Base-by-base conservation (phyloP, 2,888 invertebrate genomes). In the Diaperis boleti region DNA sequence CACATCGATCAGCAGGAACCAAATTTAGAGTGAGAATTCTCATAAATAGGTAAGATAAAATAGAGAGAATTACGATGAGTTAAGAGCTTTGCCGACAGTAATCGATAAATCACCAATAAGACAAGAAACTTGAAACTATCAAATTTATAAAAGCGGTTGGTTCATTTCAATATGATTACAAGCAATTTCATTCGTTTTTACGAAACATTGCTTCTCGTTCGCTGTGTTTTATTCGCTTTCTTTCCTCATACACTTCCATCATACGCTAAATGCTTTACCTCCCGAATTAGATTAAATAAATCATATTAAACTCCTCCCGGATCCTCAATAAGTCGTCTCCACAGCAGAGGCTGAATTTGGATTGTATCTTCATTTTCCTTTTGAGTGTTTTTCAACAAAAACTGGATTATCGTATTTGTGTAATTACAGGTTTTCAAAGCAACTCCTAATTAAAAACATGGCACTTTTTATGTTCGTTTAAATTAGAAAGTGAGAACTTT, bases 321-420 rank as follows among this genome's bases (percentile, higher is more conserved):
- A 42, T n/a, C n/a, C n/a, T n/a, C n/a, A n/a, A n/a, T n/a, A n/a
- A n/a, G n/a, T n/a, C n/a, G n/a, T n/a, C n/a, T n/a, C 41, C 41
- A 10, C 41, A 18, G 41, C 18, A 26, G 44, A 13, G 11, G n/a
- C 7, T 44, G 8, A 26, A 44, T 42, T 42, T 42, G 10, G 42
- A 42, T 44, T 44, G 13, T 44, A 26, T 44, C 5, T 20, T 44
- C 26, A 26, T 44, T 41, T 41, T 17, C 44, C 11, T 44, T 44
- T 44, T 44, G 42, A 44, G 20, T 35, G 35, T 39, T 39, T 14
- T 15, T 17, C n/a, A n/a, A 22, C 22, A 13, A 20, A 42, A 44
- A 44, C 26, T 44, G 22, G 44, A 44, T 44, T 44, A 44, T 44
- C 44, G 44, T 26, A 22, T 44, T 44, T 22, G 22, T 13, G 22